Base-by-base conservation (phyloP, 1,140 invertebrate species). In the Riptortus pedestris region DNA sequence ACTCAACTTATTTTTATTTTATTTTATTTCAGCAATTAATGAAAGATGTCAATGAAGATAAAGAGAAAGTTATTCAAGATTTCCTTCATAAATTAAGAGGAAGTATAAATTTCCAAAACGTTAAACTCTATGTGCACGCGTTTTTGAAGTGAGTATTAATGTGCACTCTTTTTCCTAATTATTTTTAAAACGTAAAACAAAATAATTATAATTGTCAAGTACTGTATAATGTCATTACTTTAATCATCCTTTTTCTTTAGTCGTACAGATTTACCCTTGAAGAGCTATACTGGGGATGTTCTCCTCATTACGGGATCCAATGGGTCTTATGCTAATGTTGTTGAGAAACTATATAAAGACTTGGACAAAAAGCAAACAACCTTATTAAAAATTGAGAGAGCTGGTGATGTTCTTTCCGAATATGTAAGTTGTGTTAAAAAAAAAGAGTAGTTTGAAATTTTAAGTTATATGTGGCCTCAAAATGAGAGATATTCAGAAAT, bases 71-170 rank as follows among this genome's bases (percentile, higher is more conserved):
- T 52, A 84, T 92, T 67, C 74, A 81, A 63, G 85, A 88, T 68
- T 93, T 89, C 78, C 81, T 90, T 64, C 84, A 85, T 52, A 81
- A 86, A 38, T 79, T 93, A 61, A 83, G 86, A 67, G 82, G 86
- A 26, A 84, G 86, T 62, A 83, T 93, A 62, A 94, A 94, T 75
- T 81, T 86, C 28, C 85, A 85, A 71, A 94, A 94, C 75, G 80
- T 94, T 62, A 85, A 86, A 70, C 82, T 82, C 71, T 93, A 89
- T 72, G 88, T 91, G 16, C 81, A 87, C 69, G 82, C 87, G 27
- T 92, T 91, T 75, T 83, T 91, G 73, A 88, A 85, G 86, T 88
- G 75, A 80, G 81, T 79, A 59, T 16, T n/a, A 12, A 12, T n/a
- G 61, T 12, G 31, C 43, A n/a, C n/a, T n/a, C n/a, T n/a, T n/a